Evolutionary conservation across 2,888 invertebrate species (phyloP).

Genomic region (Eupithecia centaureata): DNA sequence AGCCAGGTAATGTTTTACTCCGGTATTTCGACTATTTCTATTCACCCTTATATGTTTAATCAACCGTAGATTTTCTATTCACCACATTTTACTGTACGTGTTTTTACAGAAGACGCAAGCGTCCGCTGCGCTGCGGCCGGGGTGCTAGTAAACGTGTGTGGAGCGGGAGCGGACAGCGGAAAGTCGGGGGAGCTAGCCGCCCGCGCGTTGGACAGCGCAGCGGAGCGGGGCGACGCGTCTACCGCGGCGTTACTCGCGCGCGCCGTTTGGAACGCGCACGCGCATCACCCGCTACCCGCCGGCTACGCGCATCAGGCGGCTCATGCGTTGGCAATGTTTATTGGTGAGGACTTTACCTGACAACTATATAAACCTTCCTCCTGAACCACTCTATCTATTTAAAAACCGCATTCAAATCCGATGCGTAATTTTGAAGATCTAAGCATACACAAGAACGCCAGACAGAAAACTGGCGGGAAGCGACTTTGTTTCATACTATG

Average conservation of each 20-base stretch:
- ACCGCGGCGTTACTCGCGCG: slow-evolving; percentile 59
- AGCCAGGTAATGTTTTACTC: too few relatives aligned
- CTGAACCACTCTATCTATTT: too few relatives aligned
- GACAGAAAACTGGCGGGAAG: too few relatives aligned
- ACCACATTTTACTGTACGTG: too few relatives aligned
- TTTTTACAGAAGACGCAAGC: slow-evolving; percentile 83
- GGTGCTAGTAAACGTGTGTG: slow-evolving; percentile 90
- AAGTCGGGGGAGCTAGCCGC: slow-evolving; percentile 75
- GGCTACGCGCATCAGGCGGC: slow-evolving; percentile 58
- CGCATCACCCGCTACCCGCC: slow-evolving; percentile 58
- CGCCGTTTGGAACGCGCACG: slow-evolving; percentile 64
- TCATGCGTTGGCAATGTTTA: slow-evolving; percentile 84
- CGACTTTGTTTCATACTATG: too few relatives aligned
- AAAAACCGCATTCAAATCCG: too few relatives aligned
- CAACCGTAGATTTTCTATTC: too few relatives aligned
- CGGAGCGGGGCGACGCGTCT: slow-evolving; percentile 53
- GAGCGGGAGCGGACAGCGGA: slow-evolving; percentile 56
- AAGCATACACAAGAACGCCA: too few relatives aligned
- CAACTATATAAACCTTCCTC: too few relatives aligned
- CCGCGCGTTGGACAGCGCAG: slow-evolving; percentile 62
- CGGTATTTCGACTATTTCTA: too few relatives aligned
- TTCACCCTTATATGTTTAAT: too few relatives aligned
- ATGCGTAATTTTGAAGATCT: too few relatives aligned
- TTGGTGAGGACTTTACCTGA: slow-evolving; percentile 86
- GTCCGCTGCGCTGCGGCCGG: slow-evolving; percentile 91